phyloP scores from a whole-genome alignment of 1,140 invertebrate genomes.

The Catajapyx aquilonaris region DNA sequence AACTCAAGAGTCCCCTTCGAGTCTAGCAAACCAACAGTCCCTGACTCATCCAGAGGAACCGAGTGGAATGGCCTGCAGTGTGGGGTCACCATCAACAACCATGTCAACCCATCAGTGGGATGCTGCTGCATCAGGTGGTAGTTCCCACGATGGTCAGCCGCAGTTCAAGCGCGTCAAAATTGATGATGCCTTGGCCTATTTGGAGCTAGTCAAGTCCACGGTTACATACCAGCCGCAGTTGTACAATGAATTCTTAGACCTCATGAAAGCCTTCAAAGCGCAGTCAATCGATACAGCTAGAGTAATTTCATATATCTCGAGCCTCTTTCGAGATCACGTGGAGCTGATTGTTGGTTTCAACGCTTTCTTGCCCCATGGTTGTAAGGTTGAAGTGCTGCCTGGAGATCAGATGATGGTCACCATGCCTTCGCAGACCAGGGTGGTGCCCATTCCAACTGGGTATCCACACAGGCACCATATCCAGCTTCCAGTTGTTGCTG shows the following conservation, averaged over 20 bases:
- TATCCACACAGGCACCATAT: constrained; percentile 19
- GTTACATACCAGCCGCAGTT: constrained; percentile 95
- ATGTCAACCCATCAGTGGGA: no score
- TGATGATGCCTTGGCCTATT: constrained; percentile 92
- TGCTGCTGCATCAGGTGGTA: no score
- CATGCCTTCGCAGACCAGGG: constrained; percentile 47
- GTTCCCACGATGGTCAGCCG: constrained; percentile 11
- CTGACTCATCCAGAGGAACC: no score
- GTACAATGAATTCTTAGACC: constrained; percentile 98
- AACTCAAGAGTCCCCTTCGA: no score
- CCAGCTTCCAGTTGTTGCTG: constrained; percentile 5
- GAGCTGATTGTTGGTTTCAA: constrained; percentile 98
- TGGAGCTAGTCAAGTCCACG: constrained; percentile 96
- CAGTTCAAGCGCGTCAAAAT: constrained; percentile 68
- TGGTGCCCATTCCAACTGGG: constrained; percentile 18
- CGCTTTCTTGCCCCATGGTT: constrained; percentile 94
- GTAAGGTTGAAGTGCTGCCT: constrained; percentile 91
- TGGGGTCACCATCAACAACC: no score
- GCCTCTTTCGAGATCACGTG: constrained; percentile 90
- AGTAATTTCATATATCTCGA: constrained; percentile 92
- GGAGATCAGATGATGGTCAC: constrained; percentile 73
- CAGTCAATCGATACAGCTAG: constrained; percentile 98
- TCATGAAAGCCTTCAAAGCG: constrained; percentile 99
- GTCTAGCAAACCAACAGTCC: no score
- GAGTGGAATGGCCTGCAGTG: no score